Percentiles rank a stretch among this genome's conserved stretches.
phyloP scores from a whole-genome alignment of 2,888 invertebrate genomes.

The Orchesella flavescens region DNA sequence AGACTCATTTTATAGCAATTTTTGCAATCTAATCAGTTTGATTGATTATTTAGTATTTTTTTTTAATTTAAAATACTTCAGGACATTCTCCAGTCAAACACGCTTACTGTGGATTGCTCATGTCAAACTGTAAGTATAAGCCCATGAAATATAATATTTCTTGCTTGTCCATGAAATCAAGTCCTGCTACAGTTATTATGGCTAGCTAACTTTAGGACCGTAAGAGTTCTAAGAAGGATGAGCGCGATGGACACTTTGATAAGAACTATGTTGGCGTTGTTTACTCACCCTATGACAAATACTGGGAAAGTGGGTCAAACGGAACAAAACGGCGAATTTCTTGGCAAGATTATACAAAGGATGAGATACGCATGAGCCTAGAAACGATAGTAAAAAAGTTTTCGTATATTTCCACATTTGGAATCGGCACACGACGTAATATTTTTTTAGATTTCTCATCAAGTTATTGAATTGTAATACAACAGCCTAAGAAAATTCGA shows the following conservation, averaged over 20 bases:
- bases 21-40: no score
- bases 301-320: conserved; percentile 47
- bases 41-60: no score
- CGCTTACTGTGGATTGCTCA: not conserved
- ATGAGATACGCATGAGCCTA: conserved; percentile 40
- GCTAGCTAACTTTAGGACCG: not conserved
- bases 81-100: conserved; percentile 13
- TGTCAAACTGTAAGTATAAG: conserved; percentile 32
- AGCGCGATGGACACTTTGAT: conserved; percentile 38
- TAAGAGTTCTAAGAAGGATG: not conserved
- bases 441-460: not conserved
- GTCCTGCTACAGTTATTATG: not conserved
- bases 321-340: conserved; percentile 7
- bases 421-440: conserved; percentile 61
- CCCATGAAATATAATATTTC: not conserved
- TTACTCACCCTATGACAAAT: conserved; percentile 59
- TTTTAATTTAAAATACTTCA: not conserved
- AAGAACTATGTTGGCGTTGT: conserved; percentile 58
- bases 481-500: not conserved
- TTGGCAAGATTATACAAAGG: conserved; percentile 36
- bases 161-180: not conserved
- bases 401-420: conserved; percentile 54
- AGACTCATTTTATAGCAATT: no score
- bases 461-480: not conserved
- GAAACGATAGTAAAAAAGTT: conserved; percentile 46